Percentiles rank a stretch among this genome's conserved stretches.
These are phyloP conservation scores for Petrocephalus sullivani DNA, from an alignment of 2,797 vertebrate species.

Conservation along the genomic window DNA sequence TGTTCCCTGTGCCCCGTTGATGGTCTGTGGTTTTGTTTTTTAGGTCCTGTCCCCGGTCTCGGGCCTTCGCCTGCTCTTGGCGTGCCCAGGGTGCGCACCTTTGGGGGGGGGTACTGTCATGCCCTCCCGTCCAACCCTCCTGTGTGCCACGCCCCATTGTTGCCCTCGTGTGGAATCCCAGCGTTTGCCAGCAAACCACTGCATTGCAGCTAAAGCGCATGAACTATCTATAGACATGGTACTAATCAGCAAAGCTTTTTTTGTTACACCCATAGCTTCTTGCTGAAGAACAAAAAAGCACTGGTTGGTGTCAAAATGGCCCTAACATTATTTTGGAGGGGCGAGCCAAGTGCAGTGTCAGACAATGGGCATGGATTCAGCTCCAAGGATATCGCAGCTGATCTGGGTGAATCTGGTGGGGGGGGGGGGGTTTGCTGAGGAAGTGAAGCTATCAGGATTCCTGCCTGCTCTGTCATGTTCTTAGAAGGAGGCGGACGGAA, in stretches of 20 bases:
- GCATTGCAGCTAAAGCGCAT: not conserved
- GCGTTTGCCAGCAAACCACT: not conserved
- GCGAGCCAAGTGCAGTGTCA: not conserved
- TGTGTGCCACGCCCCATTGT: no score
- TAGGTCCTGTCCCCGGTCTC: no score
- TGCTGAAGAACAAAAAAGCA: not conserved
- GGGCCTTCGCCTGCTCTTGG: no score
- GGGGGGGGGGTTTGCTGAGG: conserved; percentile 6
- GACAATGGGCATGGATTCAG: not conserved
- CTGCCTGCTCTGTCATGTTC: not conserved
- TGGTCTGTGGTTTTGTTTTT: no score
- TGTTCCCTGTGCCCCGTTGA: no score
- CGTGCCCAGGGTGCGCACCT: no score
- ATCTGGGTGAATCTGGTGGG: not conserved
- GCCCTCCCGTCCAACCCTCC: no score
- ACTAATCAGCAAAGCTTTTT: not conserved
- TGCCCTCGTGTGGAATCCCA: no score
- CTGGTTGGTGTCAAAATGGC: not conserved
- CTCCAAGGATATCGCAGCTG: not conserved
- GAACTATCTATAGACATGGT: not conserved
- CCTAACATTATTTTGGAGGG: not conserved
- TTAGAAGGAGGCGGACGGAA: not conserved
- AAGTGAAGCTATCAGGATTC: not conserved
- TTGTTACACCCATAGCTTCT: not conserved
- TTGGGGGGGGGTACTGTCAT: no score